These are phyloP conservation scores for Terrapene triunguis DNA, from an alignment of 2,113 vertebrate species.

Conservation along the genomic window DNA sequence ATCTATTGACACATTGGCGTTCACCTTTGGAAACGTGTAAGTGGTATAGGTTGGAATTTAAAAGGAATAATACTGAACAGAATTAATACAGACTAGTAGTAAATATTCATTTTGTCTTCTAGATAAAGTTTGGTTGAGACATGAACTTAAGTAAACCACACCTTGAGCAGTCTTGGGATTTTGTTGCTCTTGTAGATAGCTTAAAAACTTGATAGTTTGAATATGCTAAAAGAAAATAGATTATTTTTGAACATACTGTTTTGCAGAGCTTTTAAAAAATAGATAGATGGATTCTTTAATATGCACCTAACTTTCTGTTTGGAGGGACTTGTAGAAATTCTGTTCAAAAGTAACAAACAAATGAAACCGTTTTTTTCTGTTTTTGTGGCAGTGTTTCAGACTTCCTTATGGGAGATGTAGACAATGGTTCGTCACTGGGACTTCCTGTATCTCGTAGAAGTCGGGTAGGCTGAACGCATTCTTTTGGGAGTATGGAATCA, in stretches of 20 bases:
- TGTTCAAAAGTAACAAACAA: background rate
- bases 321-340: constrained; percentile 9
- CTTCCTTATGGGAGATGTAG: constrained; percentile 99
- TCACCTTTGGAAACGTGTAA: constrained; percentile 99
- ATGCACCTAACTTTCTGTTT: background rate
- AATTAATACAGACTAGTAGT: constrained; percentile 1
- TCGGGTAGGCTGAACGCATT: constrained; percentile 84
- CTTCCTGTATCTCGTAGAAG: constrained; percentile 91
- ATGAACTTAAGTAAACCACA: background rate
- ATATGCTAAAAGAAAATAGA: background rate
- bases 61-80: background rate
- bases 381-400: constrained; percentile 91
- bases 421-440: constrained; percentile 92
- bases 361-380: constrained; percentile 46
- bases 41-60: constrained; percentile 65
- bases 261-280: constrained; percentile 9
- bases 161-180: background rate
- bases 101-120: background rate
- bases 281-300: background rate
- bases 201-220: background rate
- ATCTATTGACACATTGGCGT: constrained; percentile 95
- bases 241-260: background rate
- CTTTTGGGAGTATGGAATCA: background rate
- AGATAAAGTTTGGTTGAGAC: background rate
- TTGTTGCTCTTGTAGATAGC: background rate